Conservation (phyloP, 2,888 invertebrate species). For the Tanytarsus gracilentus region DNA sequence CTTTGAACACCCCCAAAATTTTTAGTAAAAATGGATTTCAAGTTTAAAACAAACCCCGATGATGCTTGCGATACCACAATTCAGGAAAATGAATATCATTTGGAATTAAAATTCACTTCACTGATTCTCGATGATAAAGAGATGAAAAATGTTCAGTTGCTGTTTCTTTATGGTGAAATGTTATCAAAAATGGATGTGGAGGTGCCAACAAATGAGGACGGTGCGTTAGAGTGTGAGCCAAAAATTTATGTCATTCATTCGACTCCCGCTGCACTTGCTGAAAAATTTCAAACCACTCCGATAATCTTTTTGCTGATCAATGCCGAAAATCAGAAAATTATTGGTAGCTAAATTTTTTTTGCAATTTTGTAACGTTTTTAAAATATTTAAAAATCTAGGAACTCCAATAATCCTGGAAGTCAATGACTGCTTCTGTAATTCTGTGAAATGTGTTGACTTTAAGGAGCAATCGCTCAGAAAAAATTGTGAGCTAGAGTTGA, state of each 20-base stretch:
- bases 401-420: slow-evolving; percentile 8
- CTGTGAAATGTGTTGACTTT: slow-evolving; percentile 16
- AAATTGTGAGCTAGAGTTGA: not conserved
- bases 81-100: slow-evolving; percentile 22
- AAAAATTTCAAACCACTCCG: slow-evolving; percentile 3
- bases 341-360: slow-evolving; percentile 13
- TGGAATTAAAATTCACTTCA: slow-evolving; percentile 13
- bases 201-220: not conserved
- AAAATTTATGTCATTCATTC: slow-evolving; percentile 1
- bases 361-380: too few species aligned
- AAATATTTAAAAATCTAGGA: not conserved
- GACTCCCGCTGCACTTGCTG: not conserved
- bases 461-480: slow-evolving; percentile 12
- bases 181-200: not conserved
- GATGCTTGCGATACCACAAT: not conserved
- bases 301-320: not conserved
- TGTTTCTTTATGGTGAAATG: slow-evolving; percentile 10
- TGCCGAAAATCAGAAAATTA: not conserved
- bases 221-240: not conserved
- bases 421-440: slow-evolving; percentile 20
- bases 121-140: not conserved
- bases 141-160: slow-evolving; percentile 2
- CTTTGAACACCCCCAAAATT: not conserved
- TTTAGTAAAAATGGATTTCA: not conserved
- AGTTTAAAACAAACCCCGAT: not conserved